Base-by-base conservation (phyloP, 2,113 vertebrate genomes). In the Promerops cafer region DNA sequence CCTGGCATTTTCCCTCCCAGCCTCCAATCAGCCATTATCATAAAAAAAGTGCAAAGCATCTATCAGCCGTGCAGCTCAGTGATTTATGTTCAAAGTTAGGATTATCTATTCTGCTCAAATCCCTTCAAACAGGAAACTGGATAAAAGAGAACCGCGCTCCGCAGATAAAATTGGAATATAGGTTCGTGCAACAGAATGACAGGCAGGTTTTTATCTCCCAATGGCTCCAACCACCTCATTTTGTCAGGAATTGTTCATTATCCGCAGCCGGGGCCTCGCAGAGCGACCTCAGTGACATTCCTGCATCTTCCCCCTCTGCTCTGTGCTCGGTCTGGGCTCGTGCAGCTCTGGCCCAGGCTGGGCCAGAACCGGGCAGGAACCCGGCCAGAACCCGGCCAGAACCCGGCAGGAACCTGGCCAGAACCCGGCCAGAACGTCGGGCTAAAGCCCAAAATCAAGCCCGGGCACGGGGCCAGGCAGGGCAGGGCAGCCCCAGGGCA, bases 1-100 rank as follows among this genome's bases (percentile, higher is more conserved):
- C 56, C 87, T 97, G 98, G 98, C 98, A 98, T 99, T 99, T 99
- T 98, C 98, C 96, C 97, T 97, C 96, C 94, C 96, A 74, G 97
- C 94, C 93, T 90, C 96, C 98, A 97, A 98, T 98, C 98, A 97
- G 93, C 92, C 97, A 98, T 99, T 99, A 99, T 99, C 99, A 99
- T 99, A 98, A 98, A 98, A 98, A 98, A 99, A 99, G 98, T 98
- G 98, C 97, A 95, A 96, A 96, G 97, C 98, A 98, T 98, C 98
- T 98, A 97, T 98, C 98, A 98, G 97, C 95, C 96, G 45, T 71
- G 94, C 97, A 97, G 98, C 98, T 97, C 96, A 57, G 97, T 98
- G 98, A 98, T 99, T 99, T 98, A 98, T 99, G 98, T 99, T 99
- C 98, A 99, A 99, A 99, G 97, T 99, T 98, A 89, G 98, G 99